A percentile compares a stretch with the other conserved stretches of the same genome.
phyloP scores from a whole-genome alignment of 2,113 vertebrate genomes.

The Otis tarda region DNA sequence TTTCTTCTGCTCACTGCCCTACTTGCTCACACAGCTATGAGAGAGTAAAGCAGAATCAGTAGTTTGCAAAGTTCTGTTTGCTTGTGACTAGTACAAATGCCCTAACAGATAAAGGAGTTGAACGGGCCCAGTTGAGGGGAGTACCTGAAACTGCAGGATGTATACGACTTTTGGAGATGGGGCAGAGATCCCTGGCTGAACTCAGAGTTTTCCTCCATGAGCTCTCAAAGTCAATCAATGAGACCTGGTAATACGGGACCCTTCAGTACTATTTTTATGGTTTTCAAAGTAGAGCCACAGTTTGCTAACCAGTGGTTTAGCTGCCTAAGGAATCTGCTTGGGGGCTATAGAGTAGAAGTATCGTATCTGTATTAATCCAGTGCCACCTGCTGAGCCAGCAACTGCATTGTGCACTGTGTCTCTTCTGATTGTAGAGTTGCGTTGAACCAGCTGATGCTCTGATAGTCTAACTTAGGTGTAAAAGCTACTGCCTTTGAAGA shows the following conservation, averaged over 20 bases:
- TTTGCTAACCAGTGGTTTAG: background rate
- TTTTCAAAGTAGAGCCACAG: background rate
- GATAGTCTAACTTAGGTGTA: background rate
- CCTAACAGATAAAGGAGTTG: background rate
- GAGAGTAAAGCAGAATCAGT: background rate
- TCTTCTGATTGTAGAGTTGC: background rate
- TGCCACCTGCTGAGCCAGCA: slow-evolving; percentile 57
- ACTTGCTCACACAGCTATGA: background rate
- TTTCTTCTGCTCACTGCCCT: background rate
- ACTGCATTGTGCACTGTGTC: background rate
- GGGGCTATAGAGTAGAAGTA: background rate
- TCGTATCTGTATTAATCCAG: slow-evolving; percentile 24
- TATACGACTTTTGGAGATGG: background rate
- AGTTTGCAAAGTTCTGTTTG: background rate
- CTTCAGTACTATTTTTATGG: background rate
- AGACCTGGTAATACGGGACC: background rate
- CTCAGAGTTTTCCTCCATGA: background rate
- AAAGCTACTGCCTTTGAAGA: background rate
- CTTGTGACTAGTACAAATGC: background rate
- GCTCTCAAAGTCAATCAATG: background rate
- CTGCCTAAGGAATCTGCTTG: background rate
- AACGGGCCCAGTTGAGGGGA: background rate
- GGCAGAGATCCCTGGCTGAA: background rate
- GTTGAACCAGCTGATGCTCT: background rate
- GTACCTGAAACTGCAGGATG: background rate